Evolutionary conservation across 2,888 invertebrate genomes (phyloP).

Genomic region (Octonoba sinensis): DNA sequence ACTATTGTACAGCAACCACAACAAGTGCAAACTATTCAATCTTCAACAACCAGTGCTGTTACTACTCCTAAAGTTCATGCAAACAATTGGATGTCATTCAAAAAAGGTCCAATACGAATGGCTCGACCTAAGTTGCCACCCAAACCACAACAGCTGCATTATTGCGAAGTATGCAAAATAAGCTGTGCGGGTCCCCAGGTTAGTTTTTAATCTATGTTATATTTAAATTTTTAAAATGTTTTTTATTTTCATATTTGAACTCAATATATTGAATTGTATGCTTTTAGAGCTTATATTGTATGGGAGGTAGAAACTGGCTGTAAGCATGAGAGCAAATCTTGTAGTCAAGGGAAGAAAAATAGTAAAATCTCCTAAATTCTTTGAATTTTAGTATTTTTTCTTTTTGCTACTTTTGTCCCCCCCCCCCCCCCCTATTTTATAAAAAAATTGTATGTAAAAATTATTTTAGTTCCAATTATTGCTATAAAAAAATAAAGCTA

Average conservation of each 20-base stretch:
- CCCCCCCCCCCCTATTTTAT: no score
- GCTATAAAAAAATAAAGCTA: no score
- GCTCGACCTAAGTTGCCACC: slow-evolving; percentile 85
- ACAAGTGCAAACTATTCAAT: slow-evolving; percentile 63
- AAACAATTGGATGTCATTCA: slow-evolving; percentile 66
- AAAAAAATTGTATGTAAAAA: no score
- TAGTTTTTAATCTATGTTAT: slow-evolving; percentile 7
- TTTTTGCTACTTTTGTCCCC: no score
- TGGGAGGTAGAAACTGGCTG: no score
- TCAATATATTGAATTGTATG: no score
- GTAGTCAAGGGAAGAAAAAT: no score
- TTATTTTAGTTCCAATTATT: no score
- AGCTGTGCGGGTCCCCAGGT: slow-evolving; percentile 95
- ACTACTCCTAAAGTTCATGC: slow-evolving; percentile 53
- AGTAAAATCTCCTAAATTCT: no score
- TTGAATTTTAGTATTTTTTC: no score
- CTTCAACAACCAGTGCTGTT: slow-evolving; percentile 65
- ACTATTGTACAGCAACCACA: slow-evolving; percentile 52
- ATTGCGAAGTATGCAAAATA: slow-evolving; percentile 99
- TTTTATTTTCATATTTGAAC: neutral
- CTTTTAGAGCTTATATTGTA: no score
- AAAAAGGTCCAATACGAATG: slow-evolving; percentile 72
- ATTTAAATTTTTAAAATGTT: neutral
- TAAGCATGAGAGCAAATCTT: no score
- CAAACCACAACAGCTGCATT: slow-evolving; percentile 93